Percentiles rank a stretch among this genome's conserved stretches.
Evolutionary conservation across 2,113 vertebrate species (phyloP).

Genomic region (Tupaia tana): DNA sequence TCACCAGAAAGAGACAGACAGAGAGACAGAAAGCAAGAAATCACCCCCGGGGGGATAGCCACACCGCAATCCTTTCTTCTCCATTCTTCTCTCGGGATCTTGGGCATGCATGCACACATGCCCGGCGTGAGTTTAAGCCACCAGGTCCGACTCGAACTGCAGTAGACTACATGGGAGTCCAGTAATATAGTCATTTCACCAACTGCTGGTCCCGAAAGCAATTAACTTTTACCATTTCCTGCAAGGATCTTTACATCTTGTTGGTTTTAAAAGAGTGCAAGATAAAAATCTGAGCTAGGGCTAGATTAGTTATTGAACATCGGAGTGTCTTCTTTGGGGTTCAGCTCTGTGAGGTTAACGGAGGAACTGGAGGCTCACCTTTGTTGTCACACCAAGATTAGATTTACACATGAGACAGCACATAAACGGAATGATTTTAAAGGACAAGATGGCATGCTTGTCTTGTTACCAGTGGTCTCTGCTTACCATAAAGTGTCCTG

Average conservation of each 20-base stretch:
- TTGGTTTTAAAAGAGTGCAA: neutral
- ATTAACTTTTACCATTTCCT: neutral
- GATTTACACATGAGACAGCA: neutral
- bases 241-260: neutral
- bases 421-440: neutral
- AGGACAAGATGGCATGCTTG: neutral
- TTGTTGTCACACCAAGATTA: neutral
- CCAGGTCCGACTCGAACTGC: too few species aligned
- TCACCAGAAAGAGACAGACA: too few species aligned
- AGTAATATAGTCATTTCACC: too few species aligned
- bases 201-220: neutral
- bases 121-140: too few species aligned
- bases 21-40: too few species aligned
- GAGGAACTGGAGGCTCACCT: neutral
- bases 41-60: too few species aligned
- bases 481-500: neutral
- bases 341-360: neutral
- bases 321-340: neutral
- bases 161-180: too few species aligned
- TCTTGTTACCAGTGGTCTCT: neutral
- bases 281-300: neutral
- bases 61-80: too few species aligned
- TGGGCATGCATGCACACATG: too few species aligned
- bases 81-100: too few species aligned
- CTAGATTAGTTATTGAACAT: neutral